phyloP scores from a whole-genome alignment of 2,888 invertebrate species.

The Tipula vernalis region DNA sequence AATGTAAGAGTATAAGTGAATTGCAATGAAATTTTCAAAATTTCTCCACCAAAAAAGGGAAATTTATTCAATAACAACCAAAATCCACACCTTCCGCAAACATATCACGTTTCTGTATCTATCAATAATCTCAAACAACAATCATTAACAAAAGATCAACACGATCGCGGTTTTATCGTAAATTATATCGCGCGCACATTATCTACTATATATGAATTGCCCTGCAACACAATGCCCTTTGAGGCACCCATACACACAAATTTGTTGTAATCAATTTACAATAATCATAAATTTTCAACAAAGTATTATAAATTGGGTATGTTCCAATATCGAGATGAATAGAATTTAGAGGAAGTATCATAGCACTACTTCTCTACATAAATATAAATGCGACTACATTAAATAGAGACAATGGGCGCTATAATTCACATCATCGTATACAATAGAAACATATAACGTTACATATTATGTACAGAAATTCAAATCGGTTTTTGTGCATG shows the following conservation, averaged over 20 bases:
- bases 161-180: not conserved
- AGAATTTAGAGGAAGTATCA: not conserved
- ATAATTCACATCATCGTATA: not conserved
- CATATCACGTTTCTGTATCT: not conserved
- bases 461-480: not conserved
- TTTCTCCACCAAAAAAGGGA: not conserved
- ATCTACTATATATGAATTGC: not conserved
- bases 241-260: not conserved
- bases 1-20: too few species aligned
- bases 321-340: not conserved
- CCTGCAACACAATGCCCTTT: not conserved
- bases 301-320: not conserved
- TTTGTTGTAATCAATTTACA: not conserved
- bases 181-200: not conserved
- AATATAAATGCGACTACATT: not conserved
- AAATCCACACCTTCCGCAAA: not conserved
- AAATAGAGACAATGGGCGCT: not conserved
- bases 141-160: not conserved
- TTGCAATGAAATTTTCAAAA: not conserved
- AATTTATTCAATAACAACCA: not conserved
- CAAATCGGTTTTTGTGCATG: not conserved
- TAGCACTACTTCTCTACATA: not conserved
- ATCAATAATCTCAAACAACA: not conserved
- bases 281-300: not conserved
- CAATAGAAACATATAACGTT: not conserved